Evolutionary conservation across 1,140 invertebrate genomes (phyloP).

Genomic region (Saccostrea glomerata): DNA sequence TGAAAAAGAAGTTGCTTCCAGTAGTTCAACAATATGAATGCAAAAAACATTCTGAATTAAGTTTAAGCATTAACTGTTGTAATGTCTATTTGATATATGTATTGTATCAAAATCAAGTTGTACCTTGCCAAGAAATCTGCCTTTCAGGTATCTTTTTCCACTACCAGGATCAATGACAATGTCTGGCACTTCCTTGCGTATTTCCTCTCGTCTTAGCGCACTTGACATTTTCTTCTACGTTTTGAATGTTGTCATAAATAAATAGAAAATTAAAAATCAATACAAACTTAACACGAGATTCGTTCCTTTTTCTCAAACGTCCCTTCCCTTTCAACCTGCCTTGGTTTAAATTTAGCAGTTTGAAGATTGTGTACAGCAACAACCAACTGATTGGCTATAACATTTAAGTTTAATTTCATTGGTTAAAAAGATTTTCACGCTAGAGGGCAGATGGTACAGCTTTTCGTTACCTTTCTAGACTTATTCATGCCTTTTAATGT

Average conservation of each 20-base stretch:
- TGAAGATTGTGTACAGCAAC: constrained; percentile 50
- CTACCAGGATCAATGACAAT: constrained; percentile 88
- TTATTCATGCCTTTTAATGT: neutral
- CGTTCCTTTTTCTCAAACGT: neutral
- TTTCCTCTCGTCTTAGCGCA: constrained; percentile 67
- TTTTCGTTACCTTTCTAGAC: neutral
- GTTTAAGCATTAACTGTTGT: neutral
- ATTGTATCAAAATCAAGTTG: neutral
- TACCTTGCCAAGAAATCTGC: constrained; percentile 84
- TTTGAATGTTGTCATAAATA: neutral
- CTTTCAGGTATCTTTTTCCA: constrained; percentile 88
- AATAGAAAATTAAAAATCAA: neutral
- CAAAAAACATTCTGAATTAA: neutral
- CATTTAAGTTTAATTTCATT: constrained; percentile 45
- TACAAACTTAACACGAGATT: neutral
- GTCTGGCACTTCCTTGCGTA: constrained; percentile 85
- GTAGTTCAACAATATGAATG: neutral
- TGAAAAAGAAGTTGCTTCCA: neutral
- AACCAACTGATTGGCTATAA: constrained; percentile 45
- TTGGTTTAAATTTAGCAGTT: constrained; percentile 40
- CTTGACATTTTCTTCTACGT: constrained; percentile 59
- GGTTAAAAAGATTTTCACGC: constrained; percentile 30
- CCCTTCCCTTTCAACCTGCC: neutral
- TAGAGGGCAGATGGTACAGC: neutral
- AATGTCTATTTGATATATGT: neutral